phyloP scores from a whole-genome alignment of 2,113 vertebrate genomes.

The Prochilodus magdalenae region DNA sequence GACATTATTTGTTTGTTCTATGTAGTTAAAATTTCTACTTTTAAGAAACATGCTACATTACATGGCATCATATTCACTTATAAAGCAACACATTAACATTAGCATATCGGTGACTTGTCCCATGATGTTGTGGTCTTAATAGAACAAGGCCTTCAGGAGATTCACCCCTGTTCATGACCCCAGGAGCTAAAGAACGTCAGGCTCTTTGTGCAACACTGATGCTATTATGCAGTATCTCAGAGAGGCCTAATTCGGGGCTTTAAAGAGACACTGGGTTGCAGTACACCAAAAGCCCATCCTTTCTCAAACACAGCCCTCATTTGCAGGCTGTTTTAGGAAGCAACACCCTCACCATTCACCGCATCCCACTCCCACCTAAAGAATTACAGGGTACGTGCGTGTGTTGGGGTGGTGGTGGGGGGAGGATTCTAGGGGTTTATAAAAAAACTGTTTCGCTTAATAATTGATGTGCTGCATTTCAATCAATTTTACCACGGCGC shows the following conservation, averaged over 20 bases:
- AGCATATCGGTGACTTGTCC: too few relatives aligned
- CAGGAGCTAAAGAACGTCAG: not conserved
- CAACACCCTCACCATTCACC: constrained; percentile 61
- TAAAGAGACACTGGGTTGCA: not conserved
- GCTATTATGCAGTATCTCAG: not conserved
- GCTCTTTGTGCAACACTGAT: not conserved
- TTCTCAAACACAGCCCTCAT: constrained; percentile 27
- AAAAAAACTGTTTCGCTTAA: constrained; percentile 81
- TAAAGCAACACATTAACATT: too few relatives aligned
- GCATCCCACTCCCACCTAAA: constrained; percentile 62
- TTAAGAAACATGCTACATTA: too few relatives aligned
- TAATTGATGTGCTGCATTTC: constrained; percentile 91
- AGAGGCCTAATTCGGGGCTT: constrained; percentile 2
- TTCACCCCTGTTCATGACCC: not conserved
- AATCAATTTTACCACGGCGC: constrained; percentile 87
- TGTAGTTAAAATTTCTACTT: too few relatives aligned
- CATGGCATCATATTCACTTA: too few relatives aligned
- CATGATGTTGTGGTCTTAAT: not conserved
- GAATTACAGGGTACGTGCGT: constrained; percentile 73
- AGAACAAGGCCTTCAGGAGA: not conserved
- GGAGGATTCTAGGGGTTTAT: too few relatives aligned
- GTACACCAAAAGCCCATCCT: not conserved
- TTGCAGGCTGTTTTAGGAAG: constrained; percentile 50
- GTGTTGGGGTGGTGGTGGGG: constrained; percentile 72
- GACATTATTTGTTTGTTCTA: too few relatives aligned